Percentiles rank a stretch among this genome's conserved stretches.
phyloP scores from a whole-genome alignment of 2,888 invertebrate species.

The Megaustenia siamemsis region DNA sequence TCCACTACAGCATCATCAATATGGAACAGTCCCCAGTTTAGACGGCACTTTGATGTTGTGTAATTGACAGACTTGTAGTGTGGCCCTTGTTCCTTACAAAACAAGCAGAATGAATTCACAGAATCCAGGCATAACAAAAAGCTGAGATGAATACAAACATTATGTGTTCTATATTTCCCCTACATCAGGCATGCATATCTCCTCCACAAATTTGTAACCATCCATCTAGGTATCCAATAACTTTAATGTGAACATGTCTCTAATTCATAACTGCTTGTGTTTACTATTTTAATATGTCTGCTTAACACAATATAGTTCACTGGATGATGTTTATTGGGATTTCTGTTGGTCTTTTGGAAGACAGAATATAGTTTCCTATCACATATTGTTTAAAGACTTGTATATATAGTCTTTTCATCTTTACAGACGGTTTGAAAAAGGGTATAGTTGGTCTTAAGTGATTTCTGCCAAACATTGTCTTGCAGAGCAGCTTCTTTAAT shows the following conservation, averaged over 20 bases:
- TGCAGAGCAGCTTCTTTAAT: no score
- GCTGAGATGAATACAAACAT: neutral
- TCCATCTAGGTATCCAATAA: neutral
- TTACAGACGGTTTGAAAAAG: no score
- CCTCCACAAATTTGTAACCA: neutral
- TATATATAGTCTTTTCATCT: no score
- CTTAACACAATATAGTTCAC: neutral
- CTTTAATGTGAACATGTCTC: neutral
- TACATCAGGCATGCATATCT: neutral
- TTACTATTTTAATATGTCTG: neutral
- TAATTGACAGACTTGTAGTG: neutral
- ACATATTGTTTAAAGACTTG: no score
- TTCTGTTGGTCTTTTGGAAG: no score
- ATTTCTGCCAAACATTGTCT: no score
- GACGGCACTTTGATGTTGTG: conserved; percentile 46
- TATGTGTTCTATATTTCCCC: no score
- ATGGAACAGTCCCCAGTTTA: conserved; percentile 40
- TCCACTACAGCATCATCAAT: neutral
- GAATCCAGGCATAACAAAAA: neutral
- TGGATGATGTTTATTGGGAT: neutral
- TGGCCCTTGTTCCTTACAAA: neutral
- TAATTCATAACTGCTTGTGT: neutral
- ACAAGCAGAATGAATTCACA: neutral
- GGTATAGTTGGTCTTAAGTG: no score
- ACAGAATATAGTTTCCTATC: no score